Base-by-base conservation (phyloP, 2,113 vertebrate species). In the Epinephelus fuscoguttatus region DNA sequence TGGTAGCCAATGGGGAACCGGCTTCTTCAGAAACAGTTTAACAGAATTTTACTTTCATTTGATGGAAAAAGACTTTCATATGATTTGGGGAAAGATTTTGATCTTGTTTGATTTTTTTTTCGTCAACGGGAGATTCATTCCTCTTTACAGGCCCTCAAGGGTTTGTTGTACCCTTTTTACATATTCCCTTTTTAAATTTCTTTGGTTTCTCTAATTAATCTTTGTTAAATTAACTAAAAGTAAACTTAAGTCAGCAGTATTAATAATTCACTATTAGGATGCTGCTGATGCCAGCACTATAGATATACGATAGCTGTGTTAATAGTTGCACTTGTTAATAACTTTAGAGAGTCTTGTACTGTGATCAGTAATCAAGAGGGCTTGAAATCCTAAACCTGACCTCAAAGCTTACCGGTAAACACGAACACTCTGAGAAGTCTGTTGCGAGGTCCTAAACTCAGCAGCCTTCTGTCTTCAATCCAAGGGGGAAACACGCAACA, bases 301-400 rank as follows among this genome's bases (percentile, higher is more conserved):
- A n/a, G 40, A 17, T 45, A 1, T 40, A 40, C 9, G 11, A 11
- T 12, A 33, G 27, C 14, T 50, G 33, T 67, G 23, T 55, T 59
- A 59, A 56, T 68, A 8, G n/a, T 53, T 73, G 1, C 6, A 42
- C 78, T 33, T 21, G 23, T 67, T 81, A 53, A 78, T 9, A 70
- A 61, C 33, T 78, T 50, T 52, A 53, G 42, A 12, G 15, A 68
- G 21, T 81, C 45, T 77, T 23, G 4, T 50, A 25, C 62, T 70
- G 18, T 60, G 52, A 91, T 88, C 86, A 88, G 77, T 82, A 84
- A 84, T 67, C 61, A 69, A 55, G 69, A 56, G 79, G 11, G 18
- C 68, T 70, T 70, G 27, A 33, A 68, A 52, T 30, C 47, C 25
- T 17, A 4, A 52, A 68, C 66, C 25, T 30, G 47, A 70, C 19